Percentiles rank a stretch among this genome's conserved stretches.
phyloP scores from a whole-genome alignment of 2,888 invertebrate genomes.

The Ochropleura leucogaster region DNA sequence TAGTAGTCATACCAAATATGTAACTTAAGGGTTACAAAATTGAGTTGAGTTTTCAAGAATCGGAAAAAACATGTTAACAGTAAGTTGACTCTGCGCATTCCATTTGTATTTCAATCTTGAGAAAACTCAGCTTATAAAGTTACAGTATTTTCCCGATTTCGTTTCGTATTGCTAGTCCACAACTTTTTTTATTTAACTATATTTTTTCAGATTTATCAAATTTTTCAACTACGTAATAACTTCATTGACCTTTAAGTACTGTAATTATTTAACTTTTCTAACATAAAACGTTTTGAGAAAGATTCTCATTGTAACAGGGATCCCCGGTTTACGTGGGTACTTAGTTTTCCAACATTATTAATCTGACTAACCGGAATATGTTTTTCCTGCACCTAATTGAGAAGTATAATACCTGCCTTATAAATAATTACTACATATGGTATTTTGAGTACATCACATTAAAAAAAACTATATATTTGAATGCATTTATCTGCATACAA shows the following conservation, averaged over 20 bases:
- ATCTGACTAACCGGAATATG: background rate
- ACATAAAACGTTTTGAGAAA: background rate
- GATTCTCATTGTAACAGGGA: background rate
- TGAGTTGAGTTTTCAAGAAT: background rate
- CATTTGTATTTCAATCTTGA: background rate
- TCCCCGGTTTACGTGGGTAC: background rate
- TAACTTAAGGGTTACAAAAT: too few species aligned
- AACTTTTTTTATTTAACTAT: background rate
- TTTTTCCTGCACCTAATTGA: background rate
- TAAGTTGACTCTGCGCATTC: background rate
- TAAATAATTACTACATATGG: background rate
- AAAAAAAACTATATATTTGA: conserved; percentile 14
- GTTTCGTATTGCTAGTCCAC: conserved; percentile 7
- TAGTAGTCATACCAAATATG: too few species aligned
- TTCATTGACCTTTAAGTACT: conserved; percentile 10
- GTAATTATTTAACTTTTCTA: background rate
- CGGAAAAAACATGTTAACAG: too few species aligned
- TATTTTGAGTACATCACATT: background rate
- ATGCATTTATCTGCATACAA: conserved; percentile 27
- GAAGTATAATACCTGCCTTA: background rate
- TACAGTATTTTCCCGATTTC: background rate
- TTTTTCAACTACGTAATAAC: conserved; percentile 2
- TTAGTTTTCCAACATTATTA: background rate
- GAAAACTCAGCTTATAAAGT: background rate
- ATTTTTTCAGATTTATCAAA: background rate